Evolutionary conservation across 2,113 vertebrate species (phyloP), one percentile per base, ranked within the genome.

Genomic region (Ophthalmolycus amberensis): DNA sequence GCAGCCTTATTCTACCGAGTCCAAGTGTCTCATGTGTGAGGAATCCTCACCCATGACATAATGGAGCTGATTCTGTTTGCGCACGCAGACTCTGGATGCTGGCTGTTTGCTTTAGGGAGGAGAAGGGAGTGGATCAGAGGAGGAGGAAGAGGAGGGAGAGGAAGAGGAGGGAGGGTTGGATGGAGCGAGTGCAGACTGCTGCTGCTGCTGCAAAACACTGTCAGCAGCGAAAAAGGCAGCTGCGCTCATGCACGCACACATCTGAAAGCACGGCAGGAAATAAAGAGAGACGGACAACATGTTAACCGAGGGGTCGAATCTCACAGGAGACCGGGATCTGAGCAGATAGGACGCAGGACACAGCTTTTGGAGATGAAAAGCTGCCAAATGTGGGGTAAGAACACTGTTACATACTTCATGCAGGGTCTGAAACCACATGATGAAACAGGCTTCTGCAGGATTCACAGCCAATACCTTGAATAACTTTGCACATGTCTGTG

Each of bases 301-400:
- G 90, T 72, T 79, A 58, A 85, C 40, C n/a, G 0, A 54, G 69
- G 67, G 50, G 37, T 58, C 59, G 3, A 6, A 44, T 50, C 44
- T 38, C 40, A 50, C 59, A 3, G 29, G 42, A 60, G 52, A 60
- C 20, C 10, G 25, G 71, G 65, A 32, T 79, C 76, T 71, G 83
- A 80, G 62, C 84, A 52, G 86, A 79, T 65, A 80, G 73, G 70
- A 86, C 42, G 0, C 50, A 46, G 77, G 66, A 84, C n/a, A 15
- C 73, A 67, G 63, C 29, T 32, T 70, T 62, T 65, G 65, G 63
- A 70, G 64, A 59, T 71, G 84, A 88, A 87, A 79, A 38, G 77
- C 85, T 89, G 69, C 79, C 76, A 77, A 29, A 48, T 81, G 62
- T 71, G 68, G 82, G 91, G 93, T 93, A 89, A 91, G 91, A 79